Evolutionary conservation across 1,140 invertebrate species (phyloP).

Genomic region (Orius insidiosus): DNA sequence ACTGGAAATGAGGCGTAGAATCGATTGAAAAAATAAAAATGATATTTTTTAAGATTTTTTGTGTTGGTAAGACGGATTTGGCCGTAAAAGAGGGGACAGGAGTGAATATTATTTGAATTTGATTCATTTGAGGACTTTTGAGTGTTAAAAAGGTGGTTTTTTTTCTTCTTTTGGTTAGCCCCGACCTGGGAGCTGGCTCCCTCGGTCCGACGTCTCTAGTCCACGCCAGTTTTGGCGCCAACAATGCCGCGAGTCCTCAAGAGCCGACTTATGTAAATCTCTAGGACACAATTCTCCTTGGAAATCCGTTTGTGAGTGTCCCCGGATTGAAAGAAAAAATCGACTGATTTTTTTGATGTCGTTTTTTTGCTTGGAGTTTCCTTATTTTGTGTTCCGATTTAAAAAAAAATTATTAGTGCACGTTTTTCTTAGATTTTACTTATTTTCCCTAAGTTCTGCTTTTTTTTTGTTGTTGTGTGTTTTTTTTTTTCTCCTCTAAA

Average conservation of each 20-base stretch:
- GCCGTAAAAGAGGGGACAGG: too few relatives aligned
- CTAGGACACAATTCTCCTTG: constrained; percentile 32
- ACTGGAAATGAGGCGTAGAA: too few relatives aligned
- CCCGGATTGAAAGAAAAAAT: neutral
- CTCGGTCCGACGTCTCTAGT: constrained; percentile 18
- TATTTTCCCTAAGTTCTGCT: constrained; percentile 7
- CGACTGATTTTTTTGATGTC: constrained; percentile 2
- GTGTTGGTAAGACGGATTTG: too few relatives aligned
- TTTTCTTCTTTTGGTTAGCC: constrained; percentile 18
- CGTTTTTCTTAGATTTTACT: constrained; percentile 8
- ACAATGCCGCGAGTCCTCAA: constrained; percentile 60
- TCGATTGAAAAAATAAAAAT: too few relatives aligned
- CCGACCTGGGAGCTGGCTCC: constrained; percentile 17
- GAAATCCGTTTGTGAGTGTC: constrained; percentile 20
- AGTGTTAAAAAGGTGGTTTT: constrained; percentile 5
- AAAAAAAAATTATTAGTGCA: constrained; percentile 2
- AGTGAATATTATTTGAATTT: too few relatives aligned
- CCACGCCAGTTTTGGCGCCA: constrained; percentile 27
- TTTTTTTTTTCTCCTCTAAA: too few relatives aligned
- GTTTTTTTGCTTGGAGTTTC: constrained; percentile 3
- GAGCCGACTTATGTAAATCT: constrained; percentile 86
- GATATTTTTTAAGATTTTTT: too few relatives aligned
- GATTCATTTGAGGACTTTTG: too few relatives aligned
- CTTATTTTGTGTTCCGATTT: neutral
- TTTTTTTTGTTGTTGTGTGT: constrained; percentile 2